Conservation (phyloP, 2,797 vertebrate species). For the Selene dorsalis region DNA sequence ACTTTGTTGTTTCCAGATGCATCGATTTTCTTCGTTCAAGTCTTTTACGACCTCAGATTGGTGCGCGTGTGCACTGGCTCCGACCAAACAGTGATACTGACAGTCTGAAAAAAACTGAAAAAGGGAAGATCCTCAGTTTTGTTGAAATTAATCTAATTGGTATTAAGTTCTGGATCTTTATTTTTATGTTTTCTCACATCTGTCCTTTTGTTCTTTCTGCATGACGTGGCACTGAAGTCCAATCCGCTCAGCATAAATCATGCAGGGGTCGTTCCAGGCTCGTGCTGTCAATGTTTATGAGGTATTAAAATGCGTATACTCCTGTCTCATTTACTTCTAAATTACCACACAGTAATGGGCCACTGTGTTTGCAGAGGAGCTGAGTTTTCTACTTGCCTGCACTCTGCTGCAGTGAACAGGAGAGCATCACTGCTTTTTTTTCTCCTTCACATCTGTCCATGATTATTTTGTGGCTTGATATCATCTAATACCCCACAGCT, state of each 20-base stretch:
- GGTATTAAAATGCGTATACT: slow-evolving; percentile 62
- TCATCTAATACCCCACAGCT: slow-evolving; percentile 18
- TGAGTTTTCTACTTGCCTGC: slow-evolving; percentile 32
- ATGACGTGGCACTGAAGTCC: slow-evolving; percentile 64
- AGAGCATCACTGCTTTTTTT: slow-evolving; percentile 23
- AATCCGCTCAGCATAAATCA: slow-evolving; percentile 68
- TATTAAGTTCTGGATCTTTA: slow-evolving; percentile 38
- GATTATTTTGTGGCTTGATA: slow-evolving; percentile 46
- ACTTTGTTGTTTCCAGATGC: slow-evolving; percentile 44
- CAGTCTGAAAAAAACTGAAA: slow-evolving; percentile 1
- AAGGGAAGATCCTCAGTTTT: slow-evolving; percentile 18
- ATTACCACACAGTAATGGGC: slow-evolving; percentile 57
- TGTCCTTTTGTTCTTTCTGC: slow-evolving; percentile 47
- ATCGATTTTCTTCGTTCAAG: not conserved
- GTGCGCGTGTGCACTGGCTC: slow-evolving; percentile 1
- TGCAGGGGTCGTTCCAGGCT: slow-evolving; percentile 37
- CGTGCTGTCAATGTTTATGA: slow-evolving; percentile 66
- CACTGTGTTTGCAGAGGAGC: slow-evolving; percentile 38
- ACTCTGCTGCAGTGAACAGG: slow-evolving; percentile 36
- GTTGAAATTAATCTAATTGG: slow-evolving; percentile 52
- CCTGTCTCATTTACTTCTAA: slow-evolving; percentile 67
- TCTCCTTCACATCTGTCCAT: slow-evolving; percentile 8
- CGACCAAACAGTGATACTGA: slow-evolving; percentile 37
- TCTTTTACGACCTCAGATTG: slow-evolving; percentile 1
- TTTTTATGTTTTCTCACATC: slow-evolving; percentile 26